phyloP scores from a whole-genome alignment of 30 jellyfish, hydroid and myxozoan species.

The Hydractinia echinata region DNA sequence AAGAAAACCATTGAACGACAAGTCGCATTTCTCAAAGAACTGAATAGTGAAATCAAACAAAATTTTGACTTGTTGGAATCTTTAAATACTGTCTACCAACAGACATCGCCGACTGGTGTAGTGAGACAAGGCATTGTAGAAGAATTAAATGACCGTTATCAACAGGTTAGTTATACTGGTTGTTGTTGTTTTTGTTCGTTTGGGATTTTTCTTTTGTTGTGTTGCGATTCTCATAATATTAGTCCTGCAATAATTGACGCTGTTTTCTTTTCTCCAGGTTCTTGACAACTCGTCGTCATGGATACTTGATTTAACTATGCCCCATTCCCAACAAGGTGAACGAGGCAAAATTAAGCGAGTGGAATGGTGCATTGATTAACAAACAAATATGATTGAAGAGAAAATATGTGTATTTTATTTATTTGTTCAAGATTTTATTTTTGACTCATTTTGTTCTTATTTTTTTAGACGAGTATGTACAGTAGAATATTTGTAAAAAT shows the following conservation, averaged over 20 bases:
- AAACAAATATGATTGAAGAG: too few relatives aligned
- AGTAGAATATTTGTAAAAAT: too few relatives aligned
- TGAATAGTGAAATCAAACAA: not conserved
- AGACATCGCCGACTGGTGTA: not conserved
- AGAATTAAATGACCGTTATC: conserved; percentile 22
- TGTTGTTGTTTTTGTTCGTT: not conserved
- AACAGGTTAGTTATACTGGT: not conserved
- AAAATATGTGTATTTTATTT: too few relatives aligned
- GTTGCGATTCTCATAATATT: not conserved
- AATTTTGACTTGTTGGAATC: not conserved
- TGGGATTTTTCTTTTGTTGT: not conserved
- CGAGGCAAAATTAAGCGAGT: too few relatives aligned
- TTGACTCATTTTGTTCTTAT: too few relatives aligned
- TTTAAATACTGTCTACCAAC: not conserved
- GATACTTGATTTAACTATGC: conserved; percentile 14
- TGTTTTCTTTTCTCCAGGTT: not conserved
- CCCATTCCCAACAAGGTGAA: not conserved
- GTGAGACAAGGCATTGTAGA: conserved; percentile 19
- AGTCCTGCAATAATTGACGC: too few relatives aligned
- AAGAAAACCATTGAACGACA: conserved; percentile 33
- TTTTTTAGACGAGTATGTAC: too few relatives aligned
- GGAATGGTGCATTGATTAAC: too few relatives aligned
- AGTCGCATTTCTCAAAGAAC: conserved; percentile 7
- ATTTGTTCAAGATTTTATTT: too few relatives aligned
- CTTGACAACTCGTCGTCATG: not conserved